Conservation (phyloP, 2,113 vertebrate species). For the Callospermophilus lateralis region DNA sequence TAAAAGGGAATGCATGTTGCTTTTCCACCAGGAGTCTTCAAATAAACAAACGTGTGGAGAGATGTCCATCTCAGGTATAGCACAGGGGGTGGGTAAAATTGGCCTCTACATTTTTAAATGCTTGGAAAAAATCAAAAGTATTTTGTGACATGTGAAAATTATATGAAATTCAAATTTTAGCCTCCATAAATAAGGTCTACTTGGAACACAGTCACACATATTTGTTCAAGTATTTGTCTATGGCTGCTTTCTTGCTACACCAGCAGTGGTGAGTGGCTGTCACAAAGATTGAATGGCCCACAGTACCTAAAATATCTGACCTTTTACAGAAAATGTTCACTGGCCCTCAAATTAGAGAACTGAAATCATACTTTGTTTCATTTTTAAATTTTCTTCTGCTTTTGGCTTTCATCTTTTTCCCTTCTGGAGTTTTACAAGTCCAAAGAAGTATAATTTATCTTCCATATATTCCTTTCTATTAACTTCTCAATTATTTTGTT, state of each 20-base stretch:
- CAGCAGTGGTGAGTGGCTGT: neutral
- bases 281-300: neutral
- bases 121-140: conserved; percentile 43
- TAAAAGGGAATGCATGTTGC: conserved; percentile 21
- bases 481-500: conserved; percentile 47
- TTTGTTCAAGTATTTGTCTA: neutral
- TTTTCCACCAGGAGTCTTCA: neutral
- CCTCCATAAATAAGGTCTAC: conserved; percentile 26
- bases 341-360: neutral
- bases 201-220: neutral
- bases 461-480: conserved; percentile 65
- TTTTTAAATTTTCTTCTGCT: neutral
- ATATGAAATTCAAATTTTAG: conserved; percentile 47
- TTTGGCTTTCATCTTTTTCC: conserved; percentile 47
- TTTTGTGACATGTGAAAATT: conserved; percentile 19
- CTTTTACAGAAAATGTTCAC: neutral
- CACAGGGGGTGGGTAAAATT: neutral
- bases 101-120: neutral
- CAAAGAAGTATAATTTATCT: conserved; percentile 43
- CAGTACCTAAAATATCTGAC: neutral
- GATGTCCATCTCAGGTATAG: conserved; percentile 20
- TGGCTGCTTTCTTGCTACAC: neutral
- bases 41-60: conserved; percentile 5
- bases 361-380: neutral
- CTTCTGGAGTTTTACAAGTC: conserved; percentile 46